phyloP scores from a whole-genome alignment of 2,113 vertebrate genomes.

The Corvus cornix region DNA sequence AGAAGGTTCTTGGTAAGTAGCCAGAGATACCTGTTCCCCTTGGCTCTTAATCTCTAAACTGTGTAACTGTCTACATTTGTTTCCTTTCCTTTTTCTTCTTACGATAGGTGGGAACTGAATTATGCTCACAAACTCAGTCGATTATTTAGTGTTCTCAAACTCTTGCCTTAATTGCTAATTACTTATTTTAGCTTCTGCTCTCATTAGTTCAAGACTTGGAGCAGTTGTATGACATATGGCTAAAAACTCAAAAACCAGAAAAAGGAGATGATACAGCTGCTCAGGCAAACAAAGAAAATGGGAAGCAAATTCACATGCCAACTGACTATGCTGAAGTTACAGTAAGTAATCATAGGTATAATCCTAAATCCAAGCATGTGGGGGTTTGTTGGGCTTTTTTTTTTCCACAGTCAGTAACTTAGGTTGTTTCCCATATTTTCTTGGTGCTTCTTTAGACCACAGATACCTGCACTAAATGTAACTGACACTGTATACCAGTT shows the following conservation, averaged over 20 bases:
- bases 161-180: slow-evolving; percentile 52
- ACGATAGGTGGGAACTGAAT: not conserved
- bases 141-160: slow-evolving; percentile 27
- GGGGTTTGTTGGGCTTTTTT: not conserved
- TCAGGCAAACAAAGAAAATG: slow-evolving; percentile 84
- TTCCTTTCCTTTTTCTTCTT: not conserved
- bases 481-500: not conserved
- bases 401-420: not conserved
- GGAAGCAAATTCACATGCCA: slow-evolving; percentile 96
- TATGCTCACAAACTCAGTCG: not conserved
- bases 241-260: slow-evolving; percentile 89
- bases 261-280: slow-evolving; percentile 83
- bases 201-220: slow-evolving; percentile 94
- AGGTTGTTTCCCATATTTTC: not conserved
- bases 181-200: slow-evolving; percentile 60
- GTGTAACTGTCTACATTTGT: not conserved
- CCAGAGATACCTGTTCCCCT: not conserved
- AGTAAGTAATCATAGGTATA: slow-evolving; percentile 70
- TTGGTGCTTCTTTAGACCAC: not conserved
- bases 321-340: slow-evolving; percentile 96
- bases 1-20: not conserved
- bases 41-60: not conserved
- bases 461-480: not conserved
- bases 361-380: not conserved
- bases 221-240: slow-evolving; percentile 94